phyloP scores from a whole-genome alignment of 1,140 invertebrate genomes.

The Aphis craccivora region DNA sequence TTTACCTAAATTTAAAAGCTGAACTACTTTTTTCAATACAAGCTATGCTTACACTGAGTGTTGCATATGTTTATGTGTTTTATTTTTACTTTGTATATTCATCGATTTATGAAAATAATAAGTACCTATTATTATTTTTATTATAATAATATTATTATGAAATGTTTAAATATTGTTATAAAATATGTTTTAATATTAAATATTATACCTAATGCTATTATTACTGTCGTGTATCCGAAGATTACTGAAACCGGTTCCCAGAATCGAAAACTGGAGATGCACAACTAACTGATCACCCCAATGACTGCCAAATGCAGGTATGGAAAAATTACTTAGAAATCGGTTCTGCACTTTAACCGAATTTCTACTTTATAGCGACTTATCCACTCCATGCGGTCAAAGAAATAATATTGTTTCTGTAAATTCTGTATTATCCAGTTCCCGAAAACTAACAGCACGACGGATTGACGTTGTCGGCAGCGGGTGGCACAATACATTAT shows the following conservation, averaged over 20 bases:
- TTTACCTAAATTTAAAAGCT: too few species aligned
- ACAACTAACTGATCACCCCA: neutral
- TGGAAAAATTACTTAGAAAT: neutral
- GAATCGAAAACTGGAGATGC: neutral
- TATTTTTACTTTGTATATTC: too few species aligned
- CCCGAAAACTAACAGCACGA: neutral
- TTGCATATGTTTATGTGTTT: too few species aligned
- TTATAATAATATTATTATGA: too few species aligned
- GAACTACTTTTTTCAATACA: too few species aligned
- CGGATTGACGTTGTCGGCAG: neutral
- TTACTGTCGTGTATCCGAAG: neutral
- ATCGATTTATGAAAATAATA: too few species aligned
- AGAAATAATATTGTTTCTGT: neutral
- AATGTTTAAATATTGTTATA: too few species aligned
- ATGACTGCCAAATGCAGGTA: neutral
- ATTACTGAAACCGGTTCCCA: conserved; percentile 9
- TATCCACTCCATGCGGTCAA: neutral
- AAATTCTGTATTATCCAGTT: neutral
- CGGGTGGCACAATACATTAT: neutral
- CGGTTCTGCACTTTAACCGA: neutral
- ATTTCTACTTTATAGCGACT: neutral
- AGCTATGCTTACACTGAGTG: too few species aligned
- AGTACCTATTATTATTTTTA: too few species aligned
- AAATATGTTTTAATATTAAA: neutral
- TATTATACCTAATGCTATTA: neutral